Percentiles rank a stretch among this genome's conserved stretches.
These are phyloP conservation scores for Pristionchus japonicus DNA, from an alignment of 2,888 invertebrate species.

Conservation along the genomic window DNA sequence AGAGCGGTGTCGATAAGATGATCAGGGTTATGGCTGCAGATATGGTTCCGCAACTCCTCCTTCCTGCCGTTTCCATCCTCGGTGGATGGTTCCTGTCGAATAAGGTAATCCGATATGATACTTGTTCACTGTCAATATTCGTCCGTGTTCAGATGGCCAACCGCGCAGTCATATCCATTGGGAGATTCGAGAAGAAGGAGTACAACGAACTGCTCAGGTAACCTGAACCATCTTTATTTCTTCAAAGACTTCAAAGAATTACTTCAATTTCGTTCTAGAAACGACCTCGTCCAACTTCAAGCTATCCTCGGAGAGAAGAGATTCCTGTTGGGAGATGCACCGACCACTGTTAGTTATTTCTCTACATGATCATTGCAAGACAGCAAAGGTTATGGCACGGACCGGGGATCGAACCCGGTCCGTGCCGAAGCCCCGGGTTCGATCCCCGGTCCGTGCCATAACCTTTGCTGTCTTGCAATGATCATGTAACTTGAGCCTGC, in stretches of 20 bases:
- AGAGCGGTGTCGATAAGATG: not conserved
- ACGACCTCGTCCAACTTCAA: constrained; percentile 1
- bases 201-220: not conserved
- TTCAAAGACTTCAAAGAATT: not conserved
- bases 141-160: not conserved
- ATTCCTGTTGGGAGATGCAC: constrained; percentile 14
- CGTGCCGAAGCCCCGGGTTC: too few species aligned
- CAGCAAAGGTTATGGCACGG: too few species aligned
- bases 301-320: constrained; percentile 10
- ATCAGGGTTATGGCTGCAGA: not conserved
- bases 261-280: not conserved
- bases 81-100: not conserved
- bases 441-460: too few species aligned
- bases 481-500: too few species aligned
- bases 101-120: not conserved
- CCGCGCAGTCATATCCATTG: not conserved
- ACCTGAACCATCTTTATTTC: not conserved
- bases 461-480: too few species aligned
- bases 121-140: not conserved
- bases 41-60: not conserved
- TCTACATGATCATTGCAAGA: too few species aligned
- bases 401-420: too few species aligned
- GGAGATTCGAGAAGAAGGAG: not conserved
- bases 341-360: not conserved
- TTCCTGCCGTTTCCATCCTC: not conserved